Evolutionary conservation across 2,113 vertebrate species (phyloP).

Genomic region (Phyllopteryx taeniolatus): DNA sequence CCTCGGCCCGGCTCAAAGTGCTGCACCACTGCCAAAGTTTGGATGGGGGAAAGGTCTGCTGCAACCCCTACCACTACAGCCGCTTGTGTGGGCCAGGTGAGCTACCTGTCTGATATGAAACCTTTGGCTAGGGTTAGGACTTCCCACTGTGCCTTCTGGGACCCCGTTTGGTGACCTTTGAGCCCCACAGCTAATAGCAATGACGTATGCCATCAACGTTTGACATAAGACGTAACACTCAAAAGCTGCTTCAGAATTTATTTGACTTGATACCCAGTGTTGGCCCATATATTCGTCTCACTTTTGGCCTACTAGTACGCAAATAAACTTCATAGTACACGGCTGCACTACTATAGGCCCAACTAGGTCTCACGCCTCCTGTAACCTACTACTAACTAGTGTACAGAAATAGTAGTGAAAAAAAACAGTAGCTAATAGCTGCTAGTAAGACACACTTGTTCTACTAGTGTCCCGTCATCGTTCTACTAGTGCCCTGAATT

Average conservation of each 20-base stretch:
- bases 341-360: too few species aligned
- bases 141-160: not conserved
- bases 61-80: constrained; percentile 97
- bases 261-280: not conserved
- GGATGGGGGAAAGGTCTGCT: constrained; percentile 78
- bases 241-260: not conserved
- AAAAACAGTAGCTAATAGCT: too few species aligned
- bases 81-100: constrained; percentile 91
- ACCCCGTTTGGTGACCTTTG: not conserved
- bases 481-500: too few species aligned
- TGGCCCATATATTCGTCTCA: too few species aligned
- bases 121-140: too few species aligned
- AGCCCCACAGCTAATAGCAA: not conserved
- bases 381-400: too few species aligned
- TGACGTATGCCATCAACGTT: not conserved
- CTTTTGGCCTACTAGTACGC: too few species aligned
- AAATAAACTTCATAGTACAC: too few species aligned
- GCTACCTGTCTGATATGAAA: not conserved
- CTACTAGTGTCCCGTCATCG: too few species aligned
- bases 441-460: too few species aligned
- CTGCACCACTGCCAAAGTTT: constrained; percentile 87
- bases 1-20: constrained; percentile 82
- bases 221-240: not conserved
- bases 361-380: too few species aligned
- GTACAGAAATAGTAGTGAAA: too few species aligned